Evolutionary conservation across 2,113 vertebrate species (phyloP).

Genomic region (Procavia capensis): DNA sequence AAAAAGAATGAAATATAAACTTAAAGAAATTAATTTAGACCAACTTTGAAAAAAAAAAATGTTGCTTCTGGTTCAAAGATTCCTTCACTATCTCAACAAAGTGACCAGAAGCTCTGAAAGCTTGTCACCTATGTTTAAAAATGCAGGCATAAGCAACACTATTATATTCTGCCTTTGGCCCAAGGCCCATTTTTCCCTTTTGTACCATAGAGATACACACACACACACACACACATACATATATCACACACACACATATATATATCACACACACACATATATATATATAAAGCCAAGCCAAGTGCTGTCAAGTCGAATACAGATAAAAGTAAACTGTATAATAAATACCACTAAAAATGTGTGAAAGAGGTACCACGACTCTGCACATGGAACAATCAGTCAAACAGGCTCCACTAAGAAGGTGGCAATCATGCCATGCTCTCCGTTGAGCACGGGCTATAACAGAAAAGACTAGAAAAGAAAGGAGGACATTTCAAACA

Average conservation of each 20-base stretch:
- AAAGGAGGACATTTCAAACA: background rate
- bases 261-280: too few relatives aligned
- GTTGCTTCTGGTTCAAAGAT: background rate
- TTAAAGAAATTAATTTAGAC: slow-evolving; percentile 1
- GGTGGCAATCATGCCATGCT: background rate
- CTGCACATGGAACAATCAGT: background rate
- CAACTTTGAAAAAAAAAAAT: slow-evolving; percentile 37
- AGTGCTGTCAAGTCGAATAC: too few relatives aligned
- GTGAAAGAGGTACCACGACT: background rate
- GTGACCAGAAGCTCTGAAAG: background rate
- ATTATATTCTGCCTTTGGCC: background rate
- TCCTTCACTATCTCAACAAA: background rate
- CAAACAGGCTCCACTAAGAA: background rate
- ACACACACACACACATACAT: too few relatives aligned
- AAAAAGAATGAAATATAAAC: background rate
- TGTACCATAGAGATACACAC: background rate
- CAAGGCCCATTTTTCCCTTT: background rate
- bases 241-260: too few relatives aligned
- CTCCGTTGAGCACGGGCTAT: background rate
- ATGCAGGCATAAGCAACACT: background rate
- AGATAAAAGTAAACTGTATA: background rate
- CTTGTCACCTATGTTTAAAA: background rate
- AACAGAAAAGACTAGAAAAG: background rate
- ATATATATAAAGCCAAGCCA: too few relatives aligned
- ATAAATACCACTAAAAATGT: background rate